Evolutionary conservation across 2,797 vertebrate species (phyloP), one percentile per base, ranked within the genome.

Genomic region (Anas capensis): DNA sequence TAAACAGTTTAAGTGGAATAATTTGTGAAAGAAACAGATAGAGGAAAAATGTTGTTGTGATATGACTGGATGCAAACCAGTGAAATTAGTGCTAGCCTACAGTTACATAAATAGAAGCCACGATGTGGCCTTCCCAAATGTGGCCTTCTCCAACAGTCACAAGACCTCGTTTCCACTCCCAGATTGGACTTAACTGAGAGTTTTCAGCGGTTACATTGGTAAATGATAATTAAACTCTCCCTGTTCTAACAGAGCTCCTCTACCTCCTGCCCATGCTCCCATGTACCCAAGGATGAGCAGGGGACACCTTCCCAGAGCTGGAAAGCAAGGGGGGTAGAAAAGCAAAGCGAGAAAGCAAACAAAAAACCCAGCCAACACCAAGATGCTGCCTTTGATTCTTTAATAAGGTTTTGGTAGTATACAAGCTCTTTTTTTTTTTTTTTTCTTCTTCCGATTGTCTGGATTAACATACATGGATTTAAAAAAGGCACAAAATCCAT

Each of bases 401-500:
- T 99, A 99, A 98, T 99, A 98, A 98, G 94, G 96, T 98, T 99
- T 98, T 98, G 98, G 98, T 99, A 98, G 98, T 98, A 99, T 98
- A 99, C 98, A 98, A 99, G 98, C 98, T 97, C 95, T 98, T 98
- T 97, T 51, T 46, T 56, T 97, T 51, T 46, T 56, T 58, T 33
- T 15, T 33, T 18, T 48, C 21, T 48, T 49, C 3, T 0, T 1
- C 98, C 98, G 99, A 99, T 99, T 99, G 99, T 99, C 99, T 99
- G 98, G 98, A 98, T 98, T 98, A 98, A 99, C 98, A 99, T 98
- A 99, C 98, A 99, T 98, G 98, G 98, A 99, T 98, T 98, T 97
- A 98, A 98, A 99, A 99, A 99, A 99, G 99, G 99, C 99, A 99
- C 99, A 99, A 98, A 99, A 98, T 98, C 98, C 99, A 98, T 98